Conservation (phyloP, 2,797 vertebrate genomes). For the Oreonectes daqikongensis region DNA sequence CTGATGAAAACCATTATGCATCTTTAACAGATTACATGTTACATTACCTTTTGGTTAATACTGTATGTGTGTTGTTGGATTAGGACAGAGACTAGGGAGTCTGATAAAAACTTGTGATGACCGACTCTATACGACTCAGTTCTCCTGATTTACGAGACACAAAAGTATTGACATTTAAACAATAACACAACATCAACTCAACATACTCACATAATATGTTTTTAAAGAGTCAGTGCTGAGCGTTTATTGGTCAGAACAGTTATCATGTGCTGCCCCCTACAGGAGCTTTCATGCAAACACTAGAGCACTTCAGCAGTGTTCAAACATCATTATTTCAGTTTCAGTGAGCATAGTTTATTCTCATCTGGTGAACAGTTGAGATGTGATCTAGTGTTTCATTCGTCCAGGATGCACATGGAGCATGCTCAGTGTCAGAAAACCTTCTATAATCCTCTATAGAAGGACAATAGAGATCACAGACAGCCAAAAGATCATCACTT, state of each 20-base stretch:
- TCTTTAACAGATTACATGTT: no score
- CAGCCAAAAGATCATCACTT: conserved; percentile 57
- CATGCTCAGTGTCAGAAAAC: conserved; percentile 65
- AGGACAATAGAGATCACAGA: conserved; percentile 53
- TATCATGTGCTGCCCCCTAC: conserved; percentile 63
- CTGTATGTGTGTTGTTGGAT: no score
- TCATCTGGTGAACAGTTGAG: not conserved
- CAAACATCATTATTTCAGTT: conserved; percentile 5
- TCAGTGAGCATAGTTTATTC: not conserved
- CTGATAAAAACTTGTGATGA: no score
- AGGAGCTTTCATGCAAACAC: conserved; percentile 64
- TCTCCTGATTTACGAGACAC: not conserved
- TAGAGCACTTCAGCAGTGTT: conserved; percentile 29
- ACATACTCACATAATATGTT: not conserved
- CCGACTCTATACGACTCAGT: no score
- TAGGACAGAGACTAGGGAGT: no score
- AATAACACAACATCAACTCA: not conserved
- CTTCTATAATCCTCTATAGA: conserved; percentile 74
- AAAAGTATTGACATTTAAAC: not conserved
- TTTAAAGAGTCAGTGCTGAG: not conserved
- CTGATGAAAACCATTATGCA: no score
- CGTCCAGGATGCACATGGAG: conserved; percentile 45
- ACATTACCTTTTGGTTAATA: no score
- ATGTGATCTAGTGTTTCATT: conserved; percentile 34
- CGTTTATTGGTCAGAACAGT: not conserved